Conservation (phyloP, 2,797 vertebrate species). For the Bradypus variegatus region DNA sequence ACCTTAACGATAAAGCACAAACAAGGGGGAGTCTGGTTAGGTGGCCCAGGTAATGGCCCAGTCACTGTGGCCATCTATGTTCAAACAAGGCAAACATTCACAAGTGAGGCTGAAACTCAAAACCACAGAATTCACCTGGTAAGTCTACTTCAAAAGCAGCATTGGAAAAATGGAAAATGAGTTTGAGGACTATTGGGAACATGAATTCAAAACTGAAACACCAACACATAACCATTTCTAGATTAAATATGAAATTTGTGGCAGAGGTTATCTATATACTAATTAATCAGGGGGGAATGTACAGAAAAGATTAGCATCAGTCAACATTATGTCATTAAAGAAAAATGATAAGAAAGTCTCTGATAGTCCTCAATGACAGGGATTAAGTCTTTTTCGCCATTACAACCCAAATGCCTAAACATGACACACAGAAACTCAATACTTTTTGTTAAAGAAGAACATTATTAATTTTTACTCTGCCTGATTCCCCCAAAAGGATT, state of each 20-base stretch:
- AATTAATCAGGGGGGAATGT: background rate
- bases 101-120: conserved; percentile 18
- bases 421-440: background rate
- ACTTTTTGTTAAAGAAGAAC: background rate
- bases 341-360: background rate
- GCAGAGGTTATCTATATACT: background rate
- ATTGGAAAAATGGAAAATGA: conserved; percentile 10
- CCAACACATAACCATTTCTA: background rate
- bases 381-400: background rate
- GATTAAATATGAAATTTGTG: background rate
- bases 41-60: background rate
- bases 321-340: background rate
- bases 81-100: background rate
- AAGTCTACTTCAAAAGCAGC: conserved; percentile 21
- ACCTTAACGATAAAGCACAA: background rate
- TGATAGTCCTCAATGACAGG: background rate
- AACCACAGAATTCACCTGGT: conserved; percentile 17
- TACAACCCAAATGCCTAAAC: background rate
- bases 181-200: background rate
- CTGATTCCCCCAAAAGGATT: background rate
- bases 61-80: background rate
- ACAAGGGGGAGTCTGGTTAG: background rate
- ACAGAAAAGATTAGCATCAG: background rate
- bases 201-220: conserved; percentile 22
- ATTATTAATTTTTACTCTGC: background rate